Conservation (phyloP, 2,888 invertebrate genomes). For the Artemia sinica region DNA sequence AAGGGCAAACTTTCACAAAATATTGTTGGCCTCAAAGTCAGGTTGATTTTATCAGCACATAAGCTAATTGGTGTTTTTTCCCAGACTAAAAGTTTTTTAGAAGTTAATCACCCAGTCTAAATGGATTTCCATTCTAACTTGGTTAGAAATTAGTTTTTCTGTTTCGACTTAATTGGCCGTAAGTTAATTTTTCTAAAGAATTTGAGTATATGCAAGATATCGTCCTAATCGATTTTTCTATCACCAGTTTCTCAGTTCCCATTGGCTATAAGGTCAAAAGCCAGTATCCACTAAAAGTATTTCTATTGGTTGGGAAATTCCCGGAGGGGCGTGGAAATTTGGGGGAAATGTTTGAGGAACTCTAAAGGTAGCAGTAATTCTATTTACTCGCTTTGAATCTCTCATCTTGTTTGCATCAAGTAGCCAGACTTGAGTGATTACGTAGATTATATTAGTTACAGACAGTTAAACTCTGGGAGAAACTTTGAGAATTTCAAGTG, state of each 20-base stretch:
- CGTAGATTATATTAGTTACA: slow-evolving; percentile 10
- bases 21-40: no score
- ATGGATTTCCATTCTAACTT: background rate
- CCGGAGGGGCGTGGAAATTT: slow-evolving; percentile 5
- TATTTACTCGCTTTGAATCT: slow-evolving; percentile 14
- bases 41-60: no score
- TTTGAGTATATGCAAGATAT: slow-evolving; percentile 13
- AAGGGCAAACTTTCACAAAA: no score
- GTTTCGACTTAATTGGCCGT: slow-evolving; percentile 13
- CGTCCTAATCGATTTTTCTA: slow-evolving; percentile 13
- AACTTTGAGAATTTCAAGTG: background rate
- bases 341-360: slow-evolving; percentile 6
- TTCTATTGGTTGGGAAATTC: slow-evolving; percentile 5
- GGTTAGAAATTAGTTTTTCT: slow-evolving; percentile 5
- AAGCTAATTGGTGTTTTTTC: no score
- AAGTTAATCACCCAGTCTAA: background rate
- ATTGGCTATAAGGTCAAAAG: slow-evolving; percentile 12
- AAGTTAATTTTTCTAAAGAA: slow-evolving; percentile 11
- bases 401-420: slow-evolving; percentile 14
- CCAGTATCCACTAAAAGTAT: background rate
- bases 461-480: slow-evolving; percentile 1
- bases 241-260: background rate
- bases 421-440: slow-evolving; percentile 10
- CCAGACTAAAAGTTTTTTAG: background rate
- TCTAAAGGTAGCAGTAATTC: slow-evolving; percentile 14